Conservation (phyloP, 2,113 vertebrate genomes). For the Datnioides undecimradiatus region DNA sequence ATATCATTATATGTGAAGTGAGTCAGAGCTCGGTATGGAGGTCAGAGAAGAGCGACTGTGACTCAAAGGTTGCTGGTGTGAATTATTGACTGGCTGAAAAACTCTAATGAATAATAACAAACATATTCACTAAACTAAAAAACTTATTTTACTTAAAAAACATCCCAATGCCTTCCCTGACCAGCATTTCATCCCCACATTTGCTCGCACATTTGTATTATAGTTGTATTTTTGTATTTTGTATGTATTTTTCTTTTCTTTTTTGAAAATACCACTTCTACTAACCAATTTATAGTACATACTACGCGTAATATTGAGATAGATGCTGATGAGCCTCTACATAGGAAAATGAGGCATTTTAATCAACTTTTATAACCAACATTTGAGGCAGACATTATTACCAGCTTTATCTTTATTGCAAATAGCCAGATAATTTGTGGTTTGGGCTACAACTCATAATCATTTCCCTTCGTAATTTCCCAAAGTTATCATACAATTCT, state of each 20-base stretch:
- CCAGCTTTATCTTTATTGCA: neutral
- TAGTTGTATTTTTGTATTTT: slow-evolving; percentile 4
- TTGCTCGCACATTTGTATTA: slow-evolving; percentile 2
- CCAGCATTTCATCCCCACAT: slow-evolving; percentile 2
- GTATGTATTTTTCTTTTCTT: slow-evolving; percentile 11
- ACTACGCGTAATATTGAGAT: neutral
- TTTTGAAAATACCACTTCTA: neutral
- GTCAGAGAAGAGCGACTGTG: slow-evolving; percentile 58
- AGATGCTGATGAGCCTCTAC: neutral
- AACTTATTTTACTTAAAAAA: slow-evolving; percentile 45
- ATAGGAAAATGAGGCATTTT: neutral
- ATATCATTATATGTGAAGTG: slow-evolving; percentile 44
- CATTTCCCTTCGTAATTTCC: neutral
- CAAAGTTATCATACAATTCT: neutral
- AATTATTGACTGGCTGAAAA: slow-evolving; percentile 64
- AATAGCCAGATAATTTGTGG: neutral
- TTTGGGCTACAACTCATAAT: neutral
- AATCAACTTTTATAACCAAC: neutral
- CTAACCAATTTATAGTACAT: neutral
- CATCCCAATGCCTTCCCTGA: slow-evolving; percentile 25
- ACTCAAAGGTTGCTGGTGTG: slow-evolving; percentile 63
- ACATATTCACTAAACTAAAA: slow-evolving; percentile 31
- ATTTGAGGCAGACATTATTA: slow-evolving; percentile 2
- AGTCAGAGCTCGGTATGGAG: slow-evolving; percentile 58
- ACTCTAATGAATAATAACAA: slow-evolving; percentile 53